A percentile compares a stretch with the other conserved stretches of the same genome.
Conservation (phyloP, 2,113 vertebrate species). For the Tamias sibiricus region DNA sequence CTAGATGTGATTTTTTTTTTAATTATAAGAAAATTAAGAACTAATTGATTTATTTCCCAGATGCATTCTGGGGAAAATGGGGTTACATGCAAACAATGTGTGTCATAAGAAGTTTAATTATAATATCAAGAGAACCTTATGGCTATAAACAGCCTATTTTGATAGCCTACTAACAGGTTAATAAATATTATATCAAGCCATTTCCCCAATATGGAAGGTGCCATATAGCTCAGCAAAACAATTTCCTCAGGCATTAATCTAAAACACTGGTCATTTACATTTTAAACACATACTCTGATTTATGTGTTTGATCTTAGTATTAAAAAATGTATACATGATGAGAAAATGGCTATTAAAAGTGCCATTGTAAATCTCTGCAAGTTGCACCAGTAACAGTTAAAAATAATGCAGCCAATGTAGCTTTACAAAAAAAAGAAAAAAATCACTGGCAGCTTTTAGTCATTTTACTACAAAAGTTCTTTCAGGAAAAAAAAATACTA, state of each 20-base stretch:
- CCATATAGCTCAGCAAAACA: background rate
- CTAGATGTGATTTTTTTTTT: background rate
- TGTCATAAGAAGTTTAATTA: background rate
- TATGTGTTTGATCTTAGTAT: background rate
- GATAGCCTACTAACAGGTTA: slow-evolving; percentile 26
- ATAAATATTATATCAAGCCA: slow-evolving; percentile 51
- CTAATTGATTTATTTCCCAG: background rate
- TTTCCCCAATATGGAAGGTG: background rate
- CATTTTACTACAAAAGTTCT: slow-evolving; percentile 25
- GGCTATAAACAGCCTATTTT: background rate
- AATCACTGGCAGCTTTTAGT: background rate
- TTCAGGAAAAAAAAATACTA: slow-evolving; percentile 21
- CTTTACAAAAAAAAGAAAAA: background rate
- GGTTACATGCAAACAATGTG: background rate
- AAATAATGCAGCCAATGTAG: background rate
- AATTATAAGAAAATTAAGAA: slow-evolving; percentile 41
- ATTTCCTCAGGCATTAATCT: background rate
- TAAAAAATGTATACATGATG: background rate
- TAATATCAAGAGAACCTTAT: background rate
- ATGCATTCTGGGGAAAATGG: background rate
- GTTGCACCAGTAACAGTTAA: background rate
- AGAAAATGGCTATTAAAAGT: background rate
- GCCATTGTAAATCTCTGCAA: background rate
- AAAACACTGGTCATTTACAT: background rate
- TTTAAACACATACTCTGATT: background rate